A percentile compares a stretch with the other conserved stretches of the same genome.
phyloP scores from a whole-genome alignment of 2,797 vertebrate species.

The Pampus argenteus region DNA sequence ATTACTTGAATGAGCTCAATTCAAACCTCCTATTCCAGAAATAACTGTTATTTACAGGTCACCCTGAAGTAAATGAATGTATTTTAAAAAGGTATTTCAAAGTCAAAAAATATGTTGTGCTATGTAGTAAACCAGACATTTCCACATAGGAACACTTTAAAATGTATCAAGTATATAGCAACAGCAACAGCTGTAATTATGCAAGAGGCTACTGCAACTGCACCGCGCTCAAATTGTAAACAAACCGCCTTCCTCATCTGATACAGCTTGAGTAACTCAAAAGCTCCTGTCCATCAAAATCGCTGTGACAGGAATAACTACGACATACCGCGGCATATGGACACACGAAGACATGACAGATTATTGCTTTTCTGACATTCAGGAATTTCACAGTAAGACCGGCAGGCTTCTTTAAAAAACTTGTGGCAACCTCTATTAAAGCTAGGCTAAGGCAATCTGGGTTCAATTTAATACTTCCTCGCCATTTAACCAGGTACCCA shows the following conservation, averaged over 20 bases:
- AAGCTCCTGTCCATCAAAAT: constrained; percentile 38
- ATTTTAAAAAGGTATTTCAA: neutral
- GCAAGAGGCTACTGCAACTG: constrained; percentile 4
- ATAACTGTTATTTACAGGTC: neutral
- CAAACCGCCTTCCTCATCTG: constrained; percentile 32
- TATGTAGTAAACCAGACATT: neutral
- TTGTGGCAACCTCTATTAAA: constrained; percentile 41
- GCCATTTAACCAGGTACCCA: constrained; percentile 61
- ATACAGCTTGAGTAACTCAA: constrained; percentile 26
- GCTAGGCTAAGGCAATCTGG: constrained; percentile 65
- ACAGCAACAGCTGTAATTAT: constrained; percentile 10
- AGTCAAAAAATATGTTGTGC: neutral
- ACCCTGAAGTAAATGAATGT: neutral
- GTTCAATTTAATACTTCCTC: constrained; percentile 79
- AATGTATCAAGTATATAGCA: no score
- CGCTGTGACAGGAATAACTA: constrained; percentile 47
- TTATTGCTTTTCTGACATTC: constrained; percentile 23
- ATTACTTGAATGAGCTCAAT: constrained; percentile 3
- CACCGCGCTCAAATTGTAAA: neutral
- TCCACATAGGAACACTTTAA: neutral
- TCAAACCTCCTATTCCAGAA: constrained; percentile 9
- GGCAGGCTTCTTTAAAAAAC: constrained; percentile 30
- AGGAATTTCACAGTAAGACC: constrained; percentile 44
- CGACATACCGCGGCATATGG: constrained; percentile 4
- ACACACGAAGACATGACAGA: constrained; percentile 7